A percentile compares a stretch with the other conserved stretches of the same genome.
Evolutionary conservation across 2,113 vertebrate species (phyloP).

Genomic region (Psilopogon haemacephalus): DNA sequence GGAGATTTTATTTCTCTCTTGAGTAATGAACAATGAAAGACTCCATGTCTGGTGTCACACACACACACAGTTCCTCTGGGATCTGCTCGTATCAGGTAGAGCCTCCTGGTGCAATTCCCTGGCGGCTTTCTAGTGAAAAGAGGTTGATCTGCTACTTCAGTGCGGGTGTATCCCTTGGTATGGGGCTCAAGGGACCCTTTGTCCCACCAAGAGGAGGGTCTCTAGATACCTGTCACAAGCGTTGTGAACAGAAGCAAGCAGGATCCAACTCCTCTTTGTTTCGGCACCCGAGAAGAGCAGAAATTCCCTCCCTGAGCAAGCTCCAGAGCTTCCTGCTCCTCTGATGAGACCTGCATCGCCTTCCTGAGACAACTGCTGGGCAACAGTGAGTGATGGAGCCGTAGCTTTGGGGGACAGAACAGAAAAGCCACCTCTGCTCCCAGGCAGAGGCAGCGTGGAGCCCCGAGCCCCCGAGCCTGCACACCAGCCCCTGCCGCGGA

Average conservation of each 20-base stretch:
- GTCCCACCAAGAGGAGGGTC: background rate
- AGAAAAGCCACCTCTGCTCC: rapidly evolving
- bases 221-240: rapidly evolving
- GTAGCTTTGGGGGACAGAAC: rapidly evolving
- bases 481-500: rapidly evolving
- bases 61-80: background rate
- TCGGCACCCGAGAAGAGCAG: background rate
- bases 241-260: background rate
- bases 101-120: background rate
- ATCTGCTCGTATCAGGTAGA: background rate
- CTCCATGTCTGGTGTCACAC: background rate
- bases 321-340: background rate
- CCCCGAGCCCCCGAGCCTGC: too few relatives aligned
- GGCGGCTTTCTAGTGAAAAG: background rate
- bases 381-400: rapidly evolving
- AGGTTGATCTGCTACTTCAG: background rate
- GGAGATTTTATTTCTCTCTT: background rate
- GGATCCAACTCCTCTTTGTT: background rate
- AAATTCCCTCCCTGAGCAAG: background rate
- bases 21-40: background rate
- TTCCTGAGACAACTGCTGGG: background rate
- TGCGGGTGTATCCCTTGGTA: rapidly evolving
- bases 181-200: background rate
- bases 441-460: rapidly evolving
- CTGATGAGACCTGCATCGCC: background rate